Evolutionary conservation across 1,140 invertebrate species (phyloP).

Genomic region (Lepidurus apus): DNA sequence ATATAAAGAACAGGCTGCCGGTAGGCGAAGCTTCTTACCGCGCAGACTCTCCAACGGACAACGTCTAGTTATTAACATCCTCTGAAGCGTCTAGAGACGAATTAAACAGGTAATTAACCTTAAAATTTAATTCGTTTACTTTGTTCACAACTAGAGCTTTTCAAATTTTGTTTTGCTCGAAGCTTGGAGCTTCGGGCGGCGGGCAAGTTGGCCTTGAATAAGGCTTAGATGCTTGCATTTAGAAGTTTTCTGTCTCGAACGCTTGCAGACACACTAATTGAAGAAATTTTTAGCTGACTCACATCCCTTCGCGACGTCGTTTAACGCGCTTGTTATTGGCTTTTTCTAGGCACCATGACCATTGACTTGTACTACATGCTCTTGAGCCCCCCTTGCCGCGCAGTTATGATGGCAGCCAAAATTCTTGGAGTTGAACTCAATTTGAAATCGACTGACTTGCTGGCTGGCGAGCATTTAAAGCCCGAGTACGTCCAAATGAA

Average conservation of each 20-base stretch:
- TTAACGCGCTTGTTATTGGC: neutral
- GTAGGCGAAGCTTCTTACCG: neutral
- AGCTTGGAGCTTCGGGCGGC: neutral
- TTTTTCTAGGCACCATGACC: conserved; percentile 44
- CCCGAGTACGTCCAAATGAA: conserved; percentile 67
- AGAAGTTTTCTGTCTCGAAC: no score
- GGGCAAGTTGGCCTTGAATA: neutral
- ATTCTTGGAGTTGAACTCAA: conserved; percentile 65
- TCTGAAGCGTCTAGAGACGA: no score
- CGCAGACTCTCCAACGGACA: neutral
- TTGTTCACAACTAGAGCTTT: no score
- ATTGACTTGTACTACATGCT: conserved; percentile 62
- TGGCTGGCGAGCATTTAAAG: conserved; percentile 61
- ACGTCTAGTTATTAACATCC: no score
- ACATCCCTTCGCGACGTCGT: neutral
- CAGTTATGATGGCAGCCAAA: conserved; percentile 58
- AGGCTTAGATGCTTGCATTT: no score
- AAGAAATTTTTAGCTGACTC: neutral
- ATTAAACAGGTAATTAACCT: no score
- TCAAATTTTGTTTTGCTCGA: neutral
- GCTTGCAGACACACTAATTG: no score
- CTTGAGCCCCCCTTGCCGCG: conserved; percentile 60
- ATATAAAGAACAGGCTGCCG: neutral
- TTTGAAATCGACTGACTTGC: conserved; percentile 57
- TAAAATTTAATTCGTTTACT: no score